Percentiles rank a stretch among this genome's conserved stretches.
Evolutionary conservation across 2,888 invertebrate species (phyloP).

Genomic region (Drosophila atroscutellata): DNA sequence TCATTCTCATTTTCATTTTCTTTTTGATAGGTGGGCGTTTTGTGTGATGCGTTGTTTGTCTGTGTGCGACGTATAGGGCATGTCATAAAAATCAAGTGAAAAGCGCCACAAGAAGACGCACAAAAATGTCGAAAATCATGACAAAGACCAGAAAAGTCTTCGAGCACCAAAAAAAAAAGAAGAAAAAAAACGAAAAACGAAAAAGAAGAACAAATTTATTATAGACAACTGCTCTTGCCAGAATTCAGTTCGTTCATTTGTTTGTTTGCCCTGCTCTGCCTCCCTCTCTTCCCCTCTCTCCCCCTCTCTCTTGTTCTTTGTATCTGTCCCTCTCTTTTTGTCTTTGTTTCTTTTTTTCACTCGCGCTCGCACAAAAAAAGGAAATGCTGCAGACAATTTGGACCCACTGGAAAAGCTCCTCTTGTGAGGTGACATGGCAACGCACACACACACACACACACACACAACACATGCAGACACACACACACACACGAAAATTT

Average conservation of each 20-base stretch:
- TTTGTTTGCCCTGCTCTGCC: slow-evolving; percentile 15
- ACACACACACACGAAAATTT: slow-evolving; percentile 1
- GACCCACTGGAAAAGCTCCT: slow-evolving; percentile 60
- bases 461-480: not conserved
- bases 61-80: slow-evolving; percentile 53
- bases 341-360: not conserved
- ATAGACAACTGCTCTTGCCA: slow-evolving; percentile 70
- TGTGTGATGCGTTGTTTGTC: slow-evolving; percentile 30
- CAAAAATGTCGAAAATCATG: slow-evolving; percentile 64
- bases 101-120: slow-evolving; percentile 31
- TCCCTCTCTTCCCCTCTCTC: not conserved
- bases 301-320: not conserved
- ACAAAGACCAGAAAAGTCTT: slow-evolving; percentile 49
- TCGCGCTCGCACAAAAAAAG: not conserved
- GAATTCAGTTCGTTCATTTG: slow-evolving; percentile 40
- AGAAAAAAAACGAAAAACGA: not conserved
- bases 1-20: slow-evolving; percentile 19
- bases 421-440: slow-evolving; percentile 54
- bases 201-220: slow-evolving; percentile 57
- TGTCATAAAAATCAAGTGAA: slow-evolving; percentile 69
- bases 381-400: slow-evolving; percentile 55
- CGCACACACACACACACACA: slow-evolving; percentile 32
- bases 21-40: slow-evolving; percentile 46
- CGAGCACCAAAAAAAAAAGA: not conserved
- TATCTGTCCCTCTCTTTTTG: not conserved